Conservation (phyloP, 2,888 invertebrate species). For the Holacanthella duospinosa region DNA sequence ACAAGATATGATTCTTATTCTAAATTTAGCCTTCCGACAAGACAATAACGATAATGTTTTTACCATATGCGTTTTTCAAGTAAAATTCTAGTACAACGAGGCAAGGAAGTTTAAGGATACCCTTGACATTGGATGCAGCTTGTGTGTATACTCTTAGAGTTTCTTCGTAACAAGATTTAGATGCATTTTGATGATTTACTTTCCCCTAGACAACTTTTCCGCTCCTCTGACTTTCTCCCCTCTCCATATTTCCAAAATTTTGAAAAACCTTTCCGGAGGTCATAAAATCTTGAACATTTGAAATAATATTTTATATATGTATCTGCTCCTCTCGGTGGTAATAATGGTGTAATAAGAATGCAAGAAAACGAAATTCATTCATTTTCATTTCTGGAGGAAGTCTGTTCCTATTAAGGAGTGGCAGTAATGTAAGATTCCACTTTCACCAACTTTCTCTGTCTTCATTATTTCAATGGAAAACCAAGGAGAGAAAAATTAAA, state of each 20-base stretch:
- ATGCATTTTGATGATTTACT: conserved; percentile 17
- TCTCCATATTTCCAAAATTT: neutral
- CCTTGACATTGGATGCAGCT: conserved; percentile 1
- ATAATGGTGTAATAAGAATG: neutral
- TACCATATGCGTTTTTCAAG: no score
- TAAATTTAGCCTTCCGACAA: no score
- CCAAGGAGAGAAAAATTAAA: no score
- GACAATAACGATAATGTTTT: neutral
- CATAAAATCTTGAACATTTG: neutral
- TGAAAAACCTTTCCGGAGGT: conserved; percentile 2
- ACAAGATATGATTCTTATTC: no score
- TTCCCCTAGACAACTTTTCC: neutral
- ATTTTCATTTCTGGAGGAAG: no score
- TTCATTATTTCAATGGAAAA: no score
- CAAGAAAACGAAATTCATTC: no score
- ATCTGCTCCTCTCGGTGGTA: neutral
- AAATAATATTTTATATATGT: neutral
- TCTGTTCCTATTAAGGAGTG: neutral
- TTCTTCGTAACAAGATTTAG: no score
- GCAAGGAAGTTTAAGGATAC: no score
- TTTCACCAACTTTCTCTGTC: no score
- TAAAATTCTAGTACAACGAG: no score
- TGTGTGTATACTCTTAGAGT: no score
- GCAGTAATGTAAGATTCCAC: neutral
- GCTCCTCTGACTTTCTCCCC: neutral